phyloP scores from a whole-genome alignment of 2,888 invertebrate genomes.

The Flexamia atlantica region DNA sequence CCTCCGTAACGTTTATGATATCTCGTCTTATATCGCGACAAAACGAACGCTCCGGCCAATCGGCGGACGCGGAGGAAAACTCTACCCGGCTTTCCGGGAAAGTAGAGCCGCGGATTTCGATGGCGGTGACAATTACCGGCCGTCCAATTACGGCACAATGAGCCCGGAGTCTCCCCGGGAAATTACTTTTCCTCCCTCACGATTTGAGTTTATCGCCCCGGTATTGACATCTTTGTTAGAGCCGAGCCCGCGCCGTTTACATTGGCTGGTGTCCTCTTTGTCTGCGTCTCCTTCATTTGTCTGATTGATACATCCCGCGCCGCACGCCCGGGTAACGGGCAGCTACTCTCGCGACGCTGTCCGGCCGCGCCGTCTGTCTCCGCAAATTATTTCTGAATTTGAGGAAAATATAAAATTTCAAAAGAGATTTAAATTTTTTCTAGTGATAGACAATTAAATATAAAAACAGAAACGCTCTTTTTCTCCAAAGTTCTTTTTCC shows the following conservation, averaged over 20 bases:
- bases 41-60: constrained; percentile 61
- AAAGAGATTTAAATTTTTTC: too few species aligned
- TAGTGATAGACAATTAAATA: too few species aligned
- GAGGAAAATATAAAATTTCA: too few species aligned
- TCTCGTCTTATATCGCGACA: constrained; percentile 55
- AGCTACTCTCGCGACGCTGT: constrained; percentile 22
- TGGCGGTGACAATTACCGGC: constrained; percentile 64
- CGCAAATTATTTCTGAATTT: too few species aligned
- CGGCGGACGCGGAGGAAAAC: constrained; percentile 60
- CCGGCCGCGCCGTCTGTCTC: too few species aligned
- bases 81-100: constrained; percentile 62
- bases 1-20: constrained; percentile 60
- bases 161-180: constrained; percentile 49
- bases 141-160: constrained; percentile 63
- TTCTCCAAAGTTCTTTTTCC: too few species aligned
- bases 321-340: constrained; percentile 18
- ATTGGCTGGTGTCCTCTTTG: constrained; percentile 50
- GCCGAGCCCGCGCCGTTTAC: constrained; percentile 55
- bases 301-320: constrained; percentile 42
- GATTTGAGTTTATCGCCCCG: constrained; percentile 51
- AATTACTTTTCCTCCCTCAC: constrained; percentile 61
- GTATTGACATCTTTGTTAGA: constrained; percentile 65
- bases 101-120: constrained; percentile 62
- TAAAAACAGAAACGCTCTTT: too few species aligned
- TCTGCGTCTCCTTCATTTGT: constrained; percentile 44